Evolutionary conservation across 2,797 vertebrate genomes (phyloP), one percentile per base, ranked within the genome.

Genomic region (Phylloscopus collybita): DNA sequence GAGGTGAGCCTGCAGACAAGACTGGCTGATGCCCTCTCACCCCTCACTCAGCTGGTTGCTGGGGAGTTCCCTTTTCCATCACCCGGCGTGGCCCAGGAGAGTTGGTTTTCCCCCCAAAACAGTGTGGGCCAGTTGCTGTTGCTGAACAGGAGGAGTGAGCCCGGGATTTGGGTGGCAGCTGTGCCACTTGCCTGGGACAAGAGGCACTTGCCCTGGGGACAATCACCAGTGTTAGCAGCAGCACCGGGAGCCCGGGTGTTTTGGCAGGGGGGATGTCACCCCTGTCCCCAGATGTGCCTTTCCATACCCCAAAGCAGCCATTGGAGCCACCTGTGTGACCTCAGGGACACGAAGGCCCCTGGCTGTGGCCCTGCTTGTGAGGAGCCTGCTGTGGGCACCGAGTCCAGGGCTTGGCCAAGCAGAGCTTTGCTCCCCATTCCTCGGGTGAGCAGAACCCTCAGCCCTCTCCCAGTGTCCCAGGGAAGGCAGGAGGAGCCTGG

Each of bases 11-110:
- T 49, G 85, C 17, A 29, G 59, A 40, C 26, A 8, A 32, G 81
- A 14, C 16, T 13, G 57, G 10, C 22, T 8, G 1, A 15, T 19
- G 30, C 22, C 16, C 26, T 19, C 19, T 38, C 38, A 10, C 7
- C 7, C 5, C 22, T 49, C 22, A 1, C 54, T 45, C 23, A 11
- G 60, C 19, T 7, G 6, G 12, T 3, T 32, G 40, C 3, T 29
- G 13, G 45, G 45, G 20, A 38, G 5, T 16, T 49, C 80, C 13
- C 14, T 80, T 32, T 54, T 15, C 38, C 51, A 42, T 21, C 21
- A 27, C n/a, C 17, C 12, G 0, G 1, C 1, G 0, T 15, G 38
- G 8, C 16, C 59, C 21, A 3, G 26, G 11, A 20, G 9, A 50
- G 32, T 7, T 16, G 38, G 0, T 5, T 27, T 86, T 66, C 3